Conservation (phyloP, 2,113 vertebrate species). For the Callopanchax toddi region DNA sequence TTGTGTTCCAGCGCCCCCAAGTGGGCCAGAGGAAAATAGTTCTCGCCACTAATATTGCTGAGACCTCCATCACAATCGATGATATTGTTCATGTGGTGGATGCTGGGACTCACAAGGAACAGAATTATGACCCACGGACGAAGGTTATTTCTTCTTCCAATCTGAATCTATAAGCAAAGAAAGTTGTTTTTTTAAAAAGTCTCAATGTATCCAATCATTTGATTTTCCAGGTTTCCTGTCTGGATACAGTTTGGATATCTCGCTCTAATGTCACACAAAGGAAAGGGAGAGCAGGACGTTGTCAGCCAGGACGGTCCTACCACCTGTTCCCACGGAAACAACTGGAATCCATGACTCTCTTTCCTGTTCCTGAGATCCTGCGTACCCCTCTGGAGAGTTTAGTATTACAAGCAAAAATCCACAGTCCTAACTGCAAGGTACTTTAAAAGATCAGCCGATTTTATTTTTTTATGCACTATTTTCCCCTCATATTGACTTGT, state of each 20-base stretch:
- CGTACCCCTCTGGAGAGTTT: constrained; percentile 95
- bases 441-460: not conserved
- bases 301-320: constrained; percentile 93
- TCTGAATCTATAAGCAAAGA: not conserved
- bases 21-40: constrained; percentile 89
- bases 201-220: not conserved
- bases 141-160: constrained; percentile 78
- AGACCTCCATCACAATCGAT: constrained; percentile 96
- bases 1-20: constrained; percentile 88
- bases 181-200: not conserved
- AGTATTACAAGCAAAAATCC: constrained; percentile 94
- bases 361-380: constrained; percentile 93
- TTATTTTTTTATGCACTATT: not conserved
- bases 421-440: constrained; percentile 91
- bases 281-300: constrained; percentile 91
- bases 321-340: constrained; percentile 89
- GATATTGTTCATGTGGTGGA: constrained; percentile 97
- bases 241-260: constrained; percentile 96
- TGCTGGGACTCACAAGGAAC: constrained; percentile 92
- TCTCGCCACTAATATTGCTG: constrained; percentile 93
- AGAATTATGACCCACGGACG: constrained; percentile 90
- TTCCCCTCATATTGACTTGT: not conserved
- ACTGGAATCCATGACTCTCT: constrained; percentile 86
- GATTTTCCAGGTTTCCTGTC: constrained; percentile 87
- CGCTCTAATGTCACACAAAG: constrained; percentile 93